Conservation (phyloP, 1,140 invertebrate species). For the Dinothrombium tinctorium region DNA sequence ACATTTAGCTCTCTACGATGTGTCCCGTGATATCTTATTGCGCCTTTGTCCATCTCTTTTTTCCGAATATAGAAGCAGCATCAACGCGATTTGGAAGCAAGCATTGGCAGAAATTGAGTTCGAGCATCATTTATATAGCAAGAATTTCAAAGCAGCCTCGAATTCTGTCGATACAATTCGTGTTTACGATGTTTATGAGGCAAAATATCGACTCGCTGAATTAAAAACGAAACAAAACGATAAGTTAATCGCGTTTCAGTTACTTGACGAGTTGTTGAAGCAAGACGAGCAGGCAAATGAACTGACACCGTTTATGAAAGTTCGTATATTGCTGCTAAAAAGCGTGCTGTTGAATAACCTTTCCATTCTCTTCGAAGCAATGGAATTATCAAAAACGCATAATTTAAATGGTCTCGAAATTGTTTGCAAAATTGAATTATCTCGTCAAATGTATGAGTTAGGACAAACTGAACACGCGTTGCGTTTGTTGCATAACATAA, state of each 20-base stretch:
- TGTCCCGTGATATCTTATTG: slow-evolving; percentile 6
- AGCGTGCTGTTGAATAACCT: slow-evolving; percentile 2
- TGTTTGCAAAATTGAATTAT: slow-evolving; percentile 2
- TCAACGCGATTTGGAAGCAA: slow-evolving; percentile 4
- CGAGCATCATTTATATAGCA: slow-evolving; percentile 6
- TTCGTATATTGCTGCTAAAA: not conserved
- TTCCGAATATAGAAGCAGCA: slow-evolving; percentile 5
- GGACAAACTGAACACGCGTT: slow-evolving; percentile 3
- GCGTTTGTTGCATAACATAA: not conserved
- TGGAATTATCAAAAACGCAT: not conserved
- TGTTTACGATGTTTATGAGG: slow-evolving; percentile 1
- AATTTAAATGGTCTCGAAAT: slow-evolving; percentile 4
- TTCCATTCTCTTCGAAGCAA: slow-evolving; percentile 5
- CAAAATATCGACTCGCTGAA: slow-evolving; percentile 1
- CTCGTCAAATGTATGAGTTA: slow-evolving; percentile 1
- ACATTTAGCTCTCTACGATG: slow-evolving; percentile 1
- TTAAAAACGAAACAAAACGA: slow-evolving; percentile 1
- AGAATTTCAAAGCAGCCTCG: slow-evolving; percentile 6
- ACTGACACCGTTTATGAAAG: not conserved
- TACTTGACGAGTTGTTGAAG: slow-evolving; percentile 1
- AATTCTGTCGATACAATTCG: slow-evolving; percentile 1
- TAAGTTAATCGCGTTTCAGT: not conserved
- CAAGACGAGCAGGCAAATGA: not conserved
- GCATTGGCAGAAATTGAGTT: slow-evolving; percentile 11
- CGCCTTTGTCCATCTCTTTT: not conserved